Percentiles rank a stretch among this genome's conserved stretches.
These are phyloP conservation scores for Vulpes ferrilata DNA, from an alignment of 2,113 vertebrate genomes.

Conservation along the genomic window DNA sequence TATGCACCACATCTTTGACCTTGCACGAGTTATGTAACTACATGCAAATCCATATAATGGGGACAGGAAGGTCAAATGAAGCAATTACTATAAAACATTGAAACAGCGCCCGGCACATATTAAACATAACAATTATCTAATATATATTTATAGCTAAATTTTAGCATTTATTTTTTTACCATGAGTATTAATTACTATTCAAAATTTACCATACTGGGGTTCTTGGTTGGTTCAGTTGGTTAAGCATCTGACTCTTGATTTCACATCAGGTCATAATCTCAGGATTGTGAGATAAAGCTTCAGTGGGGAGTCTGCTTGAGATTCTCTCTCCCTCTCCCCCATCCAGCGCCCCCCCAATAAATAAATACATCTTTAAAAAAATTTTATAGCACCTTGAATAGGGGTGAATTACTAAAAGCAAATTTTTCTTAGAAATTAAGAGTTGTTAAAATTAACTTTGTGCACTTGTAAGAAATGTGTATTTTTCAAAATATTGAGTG, in stretches of 20 bases:
- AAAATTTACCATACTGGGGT: neutral
- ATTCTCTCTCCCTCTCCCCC: neutral
- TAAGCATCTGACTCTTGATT: neutral
- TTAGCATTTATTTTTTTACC: conserved; percentile 6
- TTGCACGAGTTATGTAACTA: neutral
- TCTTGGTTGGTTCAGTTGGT: neutral
- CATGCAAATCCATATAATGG: neutral
- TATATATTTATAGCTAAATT: neutral
- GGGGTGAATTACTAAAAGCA: neutral
- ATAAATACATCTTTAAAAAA: neutral
- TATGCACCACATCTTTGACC: neutral
- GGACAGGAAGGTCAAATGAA: neutral
- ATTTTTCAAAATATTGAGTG: neutral
- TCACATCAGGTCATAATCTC: neutral
- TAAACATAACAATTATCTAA: neutral
- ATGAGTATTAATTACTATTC: neutral
- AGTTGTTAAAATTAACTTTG: neutral
- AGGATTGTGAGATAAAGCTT: neutral
- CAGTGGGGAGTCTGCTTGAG: neutral
- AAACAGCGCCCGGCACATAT: neutral
- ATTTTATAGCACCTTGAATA: neutral
- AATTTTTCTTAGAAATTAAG: neutral
- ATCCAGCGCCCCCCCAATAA: neutral
- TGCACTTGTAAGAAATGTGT: neutral
- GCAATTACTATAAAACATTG: neutral